phyloP scores from a whole-genome alignment of 2,888 invertebrate genomes.

The Drosophila putrida region DNA sequence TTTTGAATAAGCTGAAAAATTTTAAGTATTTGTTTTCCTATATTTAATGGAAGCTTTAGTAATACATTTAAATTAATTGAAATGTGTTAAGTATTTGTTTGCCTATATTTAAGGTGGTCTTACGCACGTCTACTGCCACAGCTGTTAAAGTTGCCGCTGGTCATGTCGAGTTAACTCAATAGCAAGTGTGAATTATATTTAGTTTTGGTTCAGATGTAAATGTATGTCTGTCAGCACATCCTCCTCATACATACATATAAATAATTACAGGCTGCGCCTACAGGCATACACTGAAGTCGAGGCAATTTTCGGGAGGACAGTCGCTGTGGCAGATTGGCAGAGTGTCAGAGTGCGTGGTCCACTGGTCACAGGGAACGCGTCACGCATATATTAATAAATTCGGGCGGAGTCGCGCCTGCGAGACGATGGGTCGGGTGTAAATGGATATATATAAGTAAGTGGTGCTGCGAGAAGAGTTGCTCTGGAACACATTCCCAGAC shows the following conservation, averaged over 20 bases:
- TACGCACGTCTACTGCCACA: not conserved
- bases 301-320: constrained; percentile 2
- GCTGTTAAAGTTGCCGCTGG: constrained; percentile 26
- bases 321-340: not conserved
- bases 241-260: constrained; percentile 22
- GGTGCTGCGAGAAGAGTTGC: constrained; percentile 17
- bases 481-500: constrained; percentile 70
- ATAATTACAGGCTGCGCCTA: constrained; percentile 49
- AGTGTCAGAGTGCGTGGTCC: constrained; percentile 34
- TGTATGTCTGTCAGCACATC: constrained; percentile 4
- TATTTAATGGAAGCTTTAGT: not conserved
- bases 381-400: constrained; percentile 77
- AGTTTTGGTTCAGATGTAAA: constrained; percentile 36
- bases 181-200: constrained; percentile 29
- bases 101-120: not conserved
- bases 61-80: too few relatives aligned
- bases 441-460: constrained; percentile 28
- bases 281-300: constrained; percentile 12
- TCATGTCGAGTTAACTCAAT: not conserved
- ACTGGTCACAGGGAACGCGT: constrained; percentile 62
- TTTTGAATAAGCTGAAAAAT: too few relatives aligned
- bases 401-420: constrained; percentile 21
- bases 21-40: not conserved
- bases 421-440: constrained; percentile 12
- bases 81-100: not conserved